phyloP scores from a whole-genome alignment of 2,888 invertebrate genomes.

The Lottia gigantea region DNA sequence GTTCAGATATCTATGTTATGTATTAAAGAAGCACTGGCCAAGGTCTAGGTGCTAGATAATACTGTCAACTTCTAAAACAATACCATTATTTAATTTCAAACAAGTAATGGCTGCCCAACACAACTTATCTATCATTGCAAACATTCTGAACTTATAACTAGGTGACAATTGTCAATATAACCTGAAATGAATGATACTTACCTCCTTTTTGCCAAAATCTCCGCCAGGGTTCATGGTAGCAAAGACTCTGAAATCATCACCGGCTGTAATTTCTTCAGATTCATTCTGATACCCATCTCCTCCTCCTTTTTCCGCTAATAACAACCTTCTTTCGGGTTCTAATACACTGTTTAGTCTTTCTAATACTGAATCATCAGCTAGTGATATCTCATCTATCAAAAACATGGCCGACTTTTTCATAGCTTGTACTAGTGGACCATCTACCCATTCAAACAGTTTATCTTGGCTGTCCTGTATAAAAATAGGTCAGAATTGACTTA shows the following conservation, averaged over 20 bases:
- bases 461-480: background rate
- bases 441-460: conserved; percentile 93
- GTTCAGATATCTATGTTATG: too few species aligned
- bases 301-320: conserved; percentile 86
- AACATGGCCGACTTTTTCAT: conserved; percentile 91
- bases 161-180: too few species aligned
- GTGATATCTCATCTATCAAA: conserved; percentile 97
- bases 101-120: too few species aligned
- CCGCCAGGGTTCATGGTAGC: conserved; percentile 99
- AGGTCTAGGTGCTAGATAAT: too few species aligned
- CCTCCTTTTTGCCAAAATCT: conserved; percentile 98
- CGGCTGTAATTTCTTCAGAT: conserved; percentile 70
- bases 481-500: too few species aligned
- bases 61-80: too few species aligned
- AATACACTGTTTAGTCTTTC: conserved; percentile 96
- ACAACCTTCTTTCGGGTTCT: conserved; percentile 88
- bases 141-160: too few species aligned
- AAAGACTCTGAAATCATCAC: conserved; percentile 85
- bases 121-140: too few species aligned
- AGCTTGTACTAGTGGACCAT: conserved; percentile 92
- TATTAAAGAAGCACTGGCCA: too few species aligned
- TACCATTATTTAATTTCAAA: too few species aligned
- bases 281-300: conserved; percentile 66
- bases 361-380: conserved; percentile 97
- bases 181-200: too few species aligned